Evolutionary conservation across 2,113 vertebrate species (phyloP).

Genomic region (Ophiodon elongatus): DNA sequence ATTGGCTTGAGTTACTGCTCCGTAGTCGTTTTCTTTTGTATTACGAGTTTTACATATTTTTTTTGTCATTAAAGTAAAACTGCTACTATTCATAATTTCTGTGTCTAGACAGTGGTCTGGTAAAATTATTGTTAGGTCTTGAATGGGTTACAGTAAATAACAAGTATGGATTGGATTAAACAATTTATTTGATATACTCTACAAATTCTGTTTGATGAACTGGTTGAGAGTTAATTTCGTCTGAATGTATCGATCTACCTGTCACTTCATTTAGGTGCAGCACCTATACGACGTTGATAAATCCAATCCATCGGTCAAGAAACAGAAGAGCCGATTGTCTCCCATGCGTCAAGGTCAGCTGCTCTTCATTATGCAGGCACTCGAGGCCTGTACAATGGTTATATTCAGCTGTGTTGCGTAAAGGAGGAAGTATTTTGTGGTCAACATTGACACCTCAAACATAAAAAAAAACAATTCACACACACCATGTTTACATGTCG

Average conservation of each 20-base stretch:
- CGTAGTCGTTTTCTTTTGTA: not conserved
- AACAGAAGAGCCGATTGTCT: constrained; percentile 46
- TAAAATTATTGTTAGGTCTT: not conserved
- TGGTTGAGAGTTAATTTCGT: not conserved
- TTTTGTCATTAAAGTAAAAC: not conserved
- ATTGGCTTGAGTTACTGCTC: not conserved
- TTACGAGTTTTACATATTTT: not conserved
- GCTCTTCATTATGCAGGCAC: not conserved
- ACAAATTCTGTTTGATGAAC: not conserved
- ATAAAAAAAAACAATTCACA: not conserved
- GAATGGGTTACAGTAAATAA: not conserved
- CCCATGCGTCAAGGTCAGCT: constrained; percentile 68
- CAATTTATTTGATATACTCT: not conserved
- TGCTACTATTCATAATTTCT: not conserved
- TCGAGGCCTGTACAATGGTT: not conserved
- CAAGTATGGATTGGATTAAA: not conserved
- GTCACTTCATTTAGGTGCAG: constrained; percentile 63
- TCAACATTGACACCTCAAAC: not conserved
- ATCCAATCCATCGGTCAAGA: constrained; percentile 62
- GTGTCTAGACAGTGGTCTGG: not conserved
- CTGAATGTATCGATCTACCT: not conserved
- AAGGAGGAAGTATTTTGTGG: not conserved
- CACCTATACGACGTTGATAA: constrained; percentile 86
- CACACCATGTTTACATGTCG: not conserved
- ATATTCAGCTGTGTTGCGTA: not conserved